A percentile compares a stretch with the other conserved stretches of the same genome.
Evolutionary conservation across 2,888 invertebrate species (phyloP).

Genomic region (Caenorhabditis wallacei): DNA sequence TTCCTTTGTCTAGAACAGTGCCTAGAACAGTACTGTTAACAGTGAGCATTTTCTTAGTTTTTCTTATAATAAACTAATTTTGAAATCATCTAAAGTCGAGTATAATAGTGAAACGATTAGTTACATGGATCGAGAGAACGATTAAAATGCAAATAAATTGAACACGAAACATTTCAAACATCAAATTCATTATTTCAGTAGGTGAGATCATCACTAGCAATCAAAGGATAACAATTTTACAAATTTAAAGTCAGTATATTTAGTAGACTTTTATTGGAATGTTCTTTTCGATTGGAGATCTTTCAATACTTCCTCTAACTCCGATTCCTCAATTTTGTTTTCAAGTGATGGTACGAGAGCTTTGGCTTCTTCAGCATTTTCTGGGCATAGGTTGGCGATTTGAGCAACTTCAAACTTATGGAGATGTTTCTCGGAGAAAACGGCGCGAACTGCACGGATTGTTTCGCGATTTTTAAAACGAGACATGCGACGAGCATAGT

Average conservation of each 20-base stretch:
- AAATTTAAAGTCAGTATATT: neutral
- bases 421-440: constrained; percentile 87
- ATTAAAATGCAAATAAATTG: too few relatives aligned
- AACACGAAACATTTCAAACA: too few relatives aligned
- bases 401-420: constrained; percentile 99
- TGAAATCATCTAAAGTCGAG: too few relatives aligned
- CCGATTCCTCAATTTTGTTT: constrained; percentile 98
- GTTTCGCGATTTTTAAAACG: constrained; percentile 99
- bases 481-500: constrained; percentile 95
- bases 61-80: too few relatives aligned
- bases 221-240: neutral
- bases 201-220: constrained; percentile 17
- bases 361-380: constrained; percentile 98
- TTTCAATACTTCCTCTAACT: constrained; percentile 95
- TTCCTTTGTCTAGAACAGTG: too few relatives aligned
- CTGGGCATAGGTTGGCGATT: constrained; percentile 97
- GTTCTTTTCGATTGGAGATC: constrained; percentile 98
- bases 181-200: too few relatives aligned
- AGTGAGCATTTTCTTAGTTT: too few relatives aligned
- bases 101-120: too few relatives aligned
- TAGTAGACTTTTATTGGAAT: constrained; percentile 87
- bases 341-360: constrained; percentile 86
- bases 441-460: constrained; percentile 93
- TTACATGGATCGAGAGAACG: too few relatives aligned
- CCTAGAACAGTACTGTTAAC: too few relatives aligned